Percentiles rank a stretch among this genome's conserved stretches.
These are phyloP conservation scores for Heliothis virescens DNA, from an alignment of 1,140 invertebrate species.

Conservation along the genomic window DNA sequence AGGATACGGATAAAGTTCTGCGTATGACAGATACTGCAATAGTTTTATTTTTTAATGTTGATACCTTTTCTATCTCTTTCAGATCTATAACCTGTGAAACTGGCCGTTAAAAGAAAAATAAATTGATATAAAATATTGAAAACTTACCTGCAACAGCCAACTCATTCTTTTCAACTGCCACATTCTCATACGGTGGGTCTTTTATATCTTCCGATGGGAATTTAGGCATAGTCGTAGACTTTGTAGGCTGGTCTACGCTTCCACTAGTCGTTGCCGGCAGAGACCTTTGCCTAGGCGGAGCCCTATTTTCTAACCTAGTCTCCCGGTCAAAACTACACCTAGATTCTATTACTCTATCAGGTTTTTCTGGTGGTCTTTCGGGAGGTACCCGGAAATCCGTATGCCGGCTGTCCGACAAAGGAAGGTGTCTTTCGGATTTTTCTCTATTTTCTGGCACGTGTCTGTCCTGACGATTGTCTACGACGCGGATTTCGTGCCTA, in stretches of 20 bases:
- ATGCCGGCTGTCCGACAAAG: slow-evolving; percentile 52
- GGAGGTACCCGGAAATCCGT: slow-evolving; percentile 69
- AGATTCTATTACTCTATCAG: slow-evolving; percentile 61
- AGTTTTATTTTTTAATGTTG: too few species aligned
- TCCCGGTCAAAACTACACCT: slow-evolving; percentile 70
- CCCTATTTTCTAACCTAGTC: slow-evolving; percentile 67
- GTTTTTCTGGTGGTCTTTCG: slow-evolving; percentile 71
- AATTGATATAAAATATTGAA: too few species aligned
- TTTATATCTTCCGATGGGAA: slow-evolving; percentile 78
- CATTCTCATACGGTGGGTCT: slow-evolving; percentile 83
- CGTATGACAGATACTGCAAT: too few species aligned
- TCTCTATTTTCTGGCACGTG: slow-evolving; percentile 15
- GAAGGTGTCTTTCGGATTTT: slow-evolving; percentile 31
- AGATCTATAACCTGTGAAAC: too few species aligned
- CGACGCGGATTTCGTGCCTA: slow-evolving; percentile 27
- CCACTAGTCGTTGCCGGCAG: slow-evolving; percentile 70
- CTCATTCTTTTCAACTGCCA: slow-evolving; percentile 77
- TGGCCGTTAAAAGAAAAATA: too few species aligned
- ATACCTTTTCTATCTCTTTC: too few species aligned
- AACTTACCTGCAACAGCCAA: slow-evolving; percentile 75
- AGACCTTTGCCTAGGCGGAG: slow-evolving; percentile 77
- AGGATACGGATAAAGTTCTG: too few species aligned
- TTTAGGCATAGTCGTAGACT: slow-evolving; percentile 81
- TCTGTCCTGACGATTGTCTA: slow-evolving; percentile 38
- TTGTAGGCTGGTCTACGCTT: slow-evolving; percentile 71